Evolutionary conservation across 2,797 vertebrate species (phyloP), one percentile per base, ranked within the genome.

Genomic region (Clamator glandarius): DNA sequence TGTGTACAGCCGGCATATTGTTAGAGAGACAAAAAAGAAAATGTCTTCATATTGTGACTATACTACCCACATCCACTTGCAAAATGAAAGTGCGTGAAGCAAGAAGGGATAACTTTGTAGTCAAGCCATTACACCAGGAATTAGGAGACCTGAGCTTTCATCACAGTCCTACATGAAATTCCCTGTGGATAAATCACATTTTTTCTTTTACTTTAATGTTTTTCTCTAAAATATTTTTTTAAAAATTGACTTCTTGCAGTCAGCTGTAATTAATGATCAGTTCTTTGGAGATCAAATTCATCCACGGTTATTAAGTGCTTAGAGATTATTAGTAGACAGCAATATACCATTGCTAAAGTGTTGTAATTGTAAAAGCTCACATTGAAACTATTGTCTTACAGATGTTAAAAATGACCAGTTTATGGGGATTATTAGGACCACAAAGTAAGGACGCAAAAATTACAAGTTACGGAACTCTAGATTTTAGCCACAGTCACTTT

Each of bases 101-200:
- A 57, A 76, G 69, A 95, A 87, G 70, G 17, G 44, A 55, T 67
- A 29, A 80, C 57, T 87, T 73, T 82, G 67, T 44, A 77, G 75
- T 87, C 52, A 78, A 83, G 82, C 31, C 48, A 76, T 70, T 57
- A 78, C 52, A 84, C 29, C 12, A 75, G 51, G 29, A 90, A 44
- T 66, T 84, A 89, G 61, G 41, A 90, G 86, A 86, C 90, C 64
- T 46, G 35, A 93, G 77, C 59, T 92, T 96, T 83, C 75, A 95
- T 74, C 67, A 54, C 48, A 52, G 46, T 46, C 76, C 90, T 89
- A 63, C 48, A 72, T 75, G 39, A 79, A 89, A 92, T 55, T 93
- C 42, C 41, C 63, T 94, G 85, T 58, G 88, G 51, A 83, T 54
- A 85, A 94, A 85, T 24, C 46, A 84, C 81, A 81, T 17, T 51